phyloP scores from a whole-genome alignment of 2,888 invertebrate species.

The Agriotes lineatus region DNA sequence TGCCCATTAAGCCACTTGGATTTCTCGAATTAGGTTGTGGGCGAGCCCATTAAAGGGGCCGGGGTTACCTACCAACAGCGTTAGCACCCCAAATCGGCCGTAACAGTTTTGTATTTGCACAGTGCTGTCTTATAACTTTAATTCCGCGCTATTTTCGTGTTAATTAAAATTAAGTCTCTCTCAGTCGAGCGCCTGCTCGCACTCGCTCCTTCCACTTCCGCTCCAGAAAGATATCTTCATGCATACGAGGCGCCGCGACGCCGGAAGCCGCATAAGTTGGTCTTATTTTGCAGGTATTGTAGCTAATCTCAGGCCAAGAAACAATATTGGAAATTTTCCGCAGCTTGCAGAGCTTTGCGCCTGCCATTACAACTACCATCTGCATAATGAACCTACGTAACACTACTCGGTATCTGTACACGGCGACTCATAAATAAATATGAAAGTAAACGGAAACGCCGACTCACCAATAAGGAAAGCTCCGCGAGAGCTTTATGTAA shows the following conservation, averaged over 20 bases:
- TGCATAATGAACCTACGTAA: slow-evolving; percentile 17
- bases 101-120: slow-evolving; percentile 50
- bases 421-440: too few relatives aligned
- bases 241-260: slow-evolving; percentile 1
- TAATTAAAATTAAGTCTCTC: slow-evolving; percentile 49
- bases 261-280: slow-evolving; percentile 23
- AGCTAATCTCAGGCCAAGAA: slow-evolving; percentile 25
- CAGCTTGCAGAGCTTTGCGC: background rate
- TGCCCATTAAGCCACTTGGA: slow-evolving; percentile 12
- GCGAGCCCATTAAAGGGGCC: slow-evolving; percentile 3
- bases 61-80: slow-evolving; percentile 15
- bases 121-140: slow-evolving; percentile 49
- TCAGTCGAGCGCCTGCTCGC: slow-evolving; percentile 7
- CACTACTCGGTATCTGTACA: too few relatives aligned
- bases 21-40: slow-evolving; percentile 1
- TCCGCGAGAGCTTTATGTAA: too few relatives aligned
- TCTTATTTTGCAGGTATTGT: slow-evolving; percentile 30
- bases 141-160: slow-evolving; percentile 48
- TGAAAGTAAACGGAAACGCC: too few relatives aligned
- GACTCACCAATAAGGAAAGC: too few relatives aligned
- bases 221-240: slow-evolving; percentile 28
- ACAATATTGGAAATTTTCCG: slow-evolving; percentile 30
- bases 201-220: slow-evolving; percentile 22
- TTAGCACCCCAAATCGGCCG: slow-evolving; percentile 46
- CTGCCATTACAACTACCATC: background rate